Base-by-base conservation (phyloP, 2,888 invertebrate species). In the Dynastes grantii region DNA sequence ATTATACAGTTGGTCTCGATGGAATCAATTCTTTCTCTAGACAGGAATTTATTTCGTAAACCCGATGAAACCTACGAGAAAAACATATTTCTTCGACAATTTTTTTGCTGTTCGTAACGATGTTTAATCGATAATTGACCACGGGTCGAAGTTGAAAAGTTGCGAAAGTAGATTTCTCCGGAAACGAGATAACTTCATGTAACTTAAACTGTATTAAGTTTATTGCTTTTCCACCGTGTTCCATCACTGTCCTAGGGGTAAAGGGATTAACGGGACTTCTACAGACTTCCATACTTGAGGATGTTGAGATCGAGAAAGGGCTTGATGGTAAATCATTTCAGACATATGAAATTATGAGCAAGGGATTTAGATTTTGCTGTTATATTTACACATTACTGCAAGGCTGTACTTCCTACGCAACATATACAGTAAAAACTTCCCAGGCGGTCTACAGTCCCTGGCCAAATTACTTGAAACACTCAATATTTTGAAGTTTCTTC, bases 131-230 rank as follows among this genome's bases (percentile, higher is more conserved):
- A 84, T 84, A 84, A 86, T 83, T 85, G 86, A 85, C 86, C 87
- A 84, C 85, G 83, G 85, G 86, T 85, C 86, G 84, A 84, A 86
- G 85, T 81, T 80, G 81, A 85, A 84, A 86, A 87, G 84, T 85
- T 86, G 81, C 83, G 85, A 58, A 87, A 87, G 86, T 87, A 84
- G 87, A 88, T 87, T 87, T 86, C 81, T 82, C 81, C 77, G 78
- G 81, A 82, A 83, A 83, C 82, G 81, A 83, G 84, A 84, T 85
- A 85, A 85, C 85, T 84, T 81, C 82, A 81, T 85, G 83, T 83
- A 84, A 83, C 81, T 80, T 80, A 85, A 87, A 87, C 87, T 87
- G 83, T 83, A 84, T 87, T 87, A 87, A 81, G 85, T 86, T 87
- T 87, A 87, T 87, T 86, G 84, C 83, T 84, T 87, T 87, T 82